Conservation (phyloP, 2,888 invertebrate genomes). For the Busseola fusca region DNA sequence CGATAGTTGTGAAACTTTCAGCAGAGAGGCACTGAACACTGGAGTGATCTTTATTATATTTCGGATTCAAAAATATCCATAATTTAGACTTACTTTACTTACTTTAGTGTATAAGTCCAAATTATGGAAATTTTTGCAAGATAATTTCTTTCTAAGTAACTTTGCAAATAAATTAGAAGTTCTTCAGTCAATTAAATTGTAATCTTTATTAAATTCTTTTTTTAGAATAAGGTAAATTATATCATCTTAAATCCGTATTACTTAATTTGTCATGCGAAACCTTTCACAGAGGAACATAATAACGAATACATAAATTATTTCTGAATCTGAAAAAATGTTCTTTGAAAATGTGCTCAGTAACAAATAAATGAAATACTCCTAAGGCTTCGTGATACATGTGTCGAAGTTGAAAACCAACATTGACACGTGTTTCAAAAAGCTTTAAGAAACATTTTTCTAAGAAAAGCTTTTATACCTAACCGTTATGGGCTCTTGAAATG, state of each 20-base stretch:
- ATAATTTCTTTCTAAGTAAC: conserved; percentile 34
- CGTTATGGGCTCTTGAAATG: conserved; percentile 23
- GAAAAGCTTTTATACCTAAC: conserved; percentile 4
- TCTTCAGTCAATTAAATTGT: conserved; percentile 28
- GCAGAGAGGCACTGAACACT: conserved; percentile 29
- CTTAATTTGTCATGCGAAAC: conserved; percentile 27
- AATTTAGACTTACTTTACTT: too few relatives aligned
- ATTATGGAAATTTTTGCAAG: conserved; percentile 44
- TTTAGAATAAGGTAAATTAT: conserved; percentile 26
- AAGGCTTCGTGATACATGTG: conserved; percentile 12
- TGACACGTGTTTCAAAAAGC: not conserved
- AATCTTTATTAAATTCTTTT: conserved; percentile 26
- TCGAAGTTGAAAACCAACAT: not conserved
- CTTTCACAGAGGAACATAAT: conserved; percentile 19
- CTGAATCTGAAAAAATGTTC: conserved; percentile 7
- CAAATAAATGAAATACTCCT: conserved; percentile 3
- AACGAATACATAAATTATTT: conserved; percentile 23
- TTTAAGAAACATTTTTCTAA: not conserved
- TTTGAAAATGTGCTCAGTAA: conserved; percentile 7
- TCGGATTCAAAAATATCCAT: too few relatives aligned
- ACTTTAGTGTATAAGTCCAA: conserved; percentile 30
- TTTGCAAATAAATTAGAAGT: conserved; percentile 33
- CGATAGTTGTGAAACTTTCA: conserved; percentile 44
- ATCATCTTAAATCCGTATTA: conserved; percentile 35
- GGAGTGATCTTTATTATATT: conserved; percentile 46